Percentiles rank a stretch among this genome's conserved stretches.
Conservation (phyloP, 2,113 vertebrate genomes). For the Malurus alboscapulatus region DNA sequence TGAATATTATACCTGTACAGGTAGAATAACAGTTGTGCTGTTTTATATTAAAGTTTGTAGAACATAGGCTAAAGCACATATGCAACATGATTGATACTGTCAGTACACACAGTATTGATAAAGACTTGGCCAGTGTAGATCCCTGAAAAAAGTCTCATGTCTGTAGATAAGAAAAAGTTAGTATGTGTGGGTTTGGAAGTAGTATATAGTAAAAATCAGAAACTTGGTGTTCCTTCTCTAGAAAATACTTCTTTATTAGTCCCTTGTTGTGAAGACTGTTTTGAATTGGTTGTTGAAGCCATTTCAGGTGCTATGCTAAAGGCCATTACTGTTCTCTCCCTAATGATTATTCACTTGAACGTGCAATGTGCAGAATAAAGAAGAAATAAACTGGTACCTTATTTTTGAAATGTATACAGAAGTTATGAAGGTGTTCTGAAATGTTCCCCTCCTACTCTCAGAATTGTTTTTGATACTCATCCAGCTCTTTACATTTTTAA, state of each 20-base stretch:
- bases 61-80: background rate
- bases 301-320: background rate
- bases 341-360: background rate
- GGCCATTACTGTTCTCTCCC: background rate
- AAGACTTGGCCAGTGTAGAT: background rate
- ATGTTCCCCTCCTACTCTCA: slow-evolving; percentile 23
- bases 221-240: background rate
- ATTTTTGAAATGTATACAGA: slow-evolving; percentile 17
- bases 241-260: background rate
- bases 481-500: slow-evolving; percentile 10
- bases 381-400: background rate
- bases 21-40: background rate
- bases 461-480: slow-evolving; percentile 21
- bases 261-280: background rate
- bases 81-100: no score
- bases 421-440: slow-evolving; percentile 43
- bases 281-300: background rate
- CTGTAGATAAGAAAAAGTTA: background rate
- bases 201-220: background rate
- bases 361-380: background rate
- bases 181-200: background rate
- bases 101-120: background rate
- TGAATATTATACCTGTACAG: background rate
- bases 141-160: background rate
- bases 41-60: background rate